Conservation (phyloP, 1,140 invertebrate species). For the Caenorhabditis remanei region DNA sequence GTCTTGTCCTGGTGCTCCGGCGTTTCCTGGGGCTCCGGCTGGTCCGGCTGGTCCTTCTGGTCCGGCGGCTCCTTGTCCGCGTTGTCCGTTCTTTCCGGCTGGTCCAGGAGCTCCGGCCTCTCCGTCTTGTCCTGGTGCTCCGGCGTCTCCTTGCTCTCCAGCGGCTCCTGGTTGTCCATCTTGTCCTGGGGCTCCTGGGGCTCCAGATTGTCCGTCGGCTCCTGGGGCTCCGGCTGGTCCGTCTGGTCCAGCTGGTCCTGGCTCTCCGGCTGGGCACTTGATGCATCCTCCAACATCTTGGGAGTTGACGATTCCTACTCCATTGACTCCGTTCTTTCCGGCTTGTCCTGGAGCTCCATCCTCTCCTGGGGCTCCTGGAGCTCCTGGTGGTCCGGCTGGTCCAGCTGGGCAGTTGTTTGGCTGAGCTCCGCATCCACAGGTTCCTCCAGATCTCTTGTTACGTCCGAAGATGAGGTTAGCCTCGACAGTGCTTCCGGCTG, state of each 20-base stretch:
- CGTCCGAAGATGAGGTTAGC: conserved; percentile 58
- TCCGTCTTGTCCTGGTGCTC: conserved; percentile 58
- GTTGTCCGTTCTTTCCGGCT: conserved; percentile 58
- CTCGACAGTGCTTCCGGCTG: conserved; percentile 6
- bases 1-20: conserved; percentile 34
- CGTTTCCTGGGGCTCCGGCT: conserved; percentile 47
- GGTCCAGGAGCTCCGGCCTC: conserved; percentile 56
- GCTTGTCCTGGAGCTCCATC: conserved; percentile 60
- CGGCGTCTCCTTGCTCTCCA: conserved; percentile 58
- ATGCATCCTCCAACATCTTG: conserved; percentile 58
- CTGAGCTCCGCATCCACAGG: conserved; percentile 62
- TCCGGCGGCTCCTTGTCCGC: conserved; percentile 56
- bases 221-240: conserved; percentile 54
- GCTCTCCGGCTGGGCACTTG: conserved; percentile 63
- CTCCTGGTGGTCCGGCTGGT: conserved; percentile 63
- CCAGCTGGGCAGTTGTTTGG: conserved; percentile 64
- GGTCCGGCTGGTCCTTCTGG: conserved; percentile 52
- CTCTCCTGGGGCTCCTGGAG: conserved; percentile 60
- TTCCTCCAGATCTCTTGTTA: conserved; percentile 60
- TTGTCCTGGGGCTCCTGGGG: conserved; percentile 57
- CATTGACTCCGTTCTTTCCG: conserved; percentile 54
- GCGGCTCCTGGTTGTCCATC: conserved; percentile 47
- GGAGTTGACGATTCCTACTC: conserved; percentile 56
- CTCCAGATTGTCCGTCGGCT: conserved; percentile 59
- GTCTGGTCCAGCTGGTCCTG: conserved; percentile 62